Conservation (phyloP, 1,140 invertebrate species). For the Lasioglossum baleicum region DNA sequence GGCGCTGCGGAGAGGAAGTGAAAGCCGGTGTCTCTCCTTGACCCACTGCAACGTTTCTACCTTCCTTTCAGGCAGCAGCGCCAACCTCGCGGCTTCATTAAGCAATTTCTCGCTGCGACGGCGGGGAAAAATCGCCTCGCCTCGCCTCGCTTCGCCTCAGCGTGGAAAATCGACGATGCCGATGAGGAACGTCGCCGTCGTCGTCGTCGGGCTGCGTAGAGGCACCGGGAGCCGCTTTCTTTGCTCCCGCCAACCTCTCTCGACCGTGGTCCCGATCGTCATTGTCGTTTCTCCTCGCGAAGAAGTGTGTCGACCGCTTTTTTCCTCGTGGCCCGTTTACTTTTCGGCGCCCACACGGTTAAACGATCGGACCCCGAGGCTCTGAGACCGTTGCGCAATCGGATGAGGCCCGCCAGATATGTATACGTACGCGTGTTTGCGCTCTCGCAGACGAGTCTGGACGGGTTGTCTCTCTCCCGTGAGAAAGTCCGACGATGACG, state of each 20-base stretch:
- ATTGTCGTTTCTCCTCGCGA: not conserved
- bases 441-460: constrained; percentile 25
- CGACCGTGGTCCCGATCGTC: no score
- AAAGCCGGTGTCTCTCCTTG: constrained; percentile 80
- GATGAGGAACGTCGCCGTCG: not conserved
- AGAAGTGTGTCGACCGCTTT: constrained; percentile 21
- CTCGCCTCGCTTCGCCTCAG: not conserved
- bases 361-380: not conserved
- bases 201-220: no score
- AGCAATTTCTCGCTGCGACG: constrained; percentile 73
- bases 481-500: constrained; percentile 24
- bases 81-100: constrained; percentile 76
- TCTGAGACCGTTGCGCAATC: constrained; percentile 11
- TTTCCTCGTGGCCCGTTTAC: constrained; percentile 5
- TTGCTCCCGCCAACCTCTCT: not conserved
- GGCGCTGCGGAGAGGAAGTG: constrained; percentile 77
- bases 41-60: constrained; percentile 80
- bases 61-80: constrained; percentile 78
- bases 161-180: constrained; percentile 49
- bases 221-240: not conserved
- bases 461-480: not conserved
- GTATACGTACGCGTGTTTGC: no score
- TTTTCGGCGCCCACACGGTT: constrained; percentile 37
- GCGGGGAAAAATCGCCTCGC: constrained; percentile 48
- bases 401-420: constrained; percentile 4